Conservation (phyloP, 2,888 invertebrate species). For the Drosophila bunnanda region DNA sequence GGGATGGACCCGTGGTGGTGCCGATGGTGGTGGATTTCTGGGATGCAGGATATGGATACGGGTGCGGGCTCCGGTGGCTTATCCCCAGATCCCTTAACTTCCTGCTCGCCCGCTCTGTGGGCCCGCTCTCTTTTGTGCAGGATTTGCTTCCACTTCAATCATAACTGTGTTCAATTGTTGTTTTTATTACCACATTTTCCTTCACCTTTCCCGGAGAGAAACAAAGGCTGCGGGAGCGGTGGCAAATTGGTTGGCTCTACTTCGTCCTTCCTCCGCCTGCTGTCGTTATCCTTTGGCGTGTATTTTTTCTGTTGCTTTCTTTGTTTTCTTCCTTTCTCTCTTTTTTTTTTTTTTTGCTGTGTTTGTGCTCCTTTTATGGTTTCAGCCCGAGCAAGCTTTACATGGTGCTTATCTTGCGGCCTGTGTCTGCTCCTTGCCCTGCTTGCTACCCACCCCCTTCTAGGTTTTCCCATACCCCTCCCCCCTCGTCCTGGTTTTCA, state of each 20-base stretch:
- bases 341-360: slow-evolving; percentile 10
- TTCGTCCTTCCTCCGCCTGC: slow-evolving; percentile 12
- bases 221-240: slow-evolving; percentile 32
- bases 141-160: slow-evolving; percentile 76
- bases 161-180: slow-evolving; percentile 81
- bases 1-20: slow-evolving; percentile 30
- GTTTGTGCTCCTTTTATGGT: slow-evolving; percentile 54
- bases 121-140: slow-evolving; percentile 19
- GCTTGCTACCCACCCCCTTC: too few species aligned
- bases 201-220: slow-evolving; percentile 61
- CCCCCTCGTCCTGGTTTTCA: slow-evolving; percentile 48
- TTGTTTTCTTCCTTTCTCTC: background rate
- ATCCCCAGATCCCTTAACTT: slow-evolving; percentile 56
- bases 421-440: slow-evolving; percentile 19
- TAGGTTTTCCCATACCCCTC: slow-evolving; percentile 36
- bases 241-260: slow-evolving; percentile 55
- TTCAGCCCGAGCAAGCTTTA: slow-evolving; percentile 60
- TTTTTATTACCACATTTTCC: slow-evolving; percentile 78
- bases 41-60: background rate
- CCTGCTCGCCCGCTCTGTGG: slow-evolving; percentile 16
- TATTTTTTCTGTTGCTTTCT: slow-evolving; percentile 16
- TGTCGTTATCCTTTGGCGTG: slow-evolving; percentile 38
- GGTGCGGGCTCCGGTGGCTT: slow-evolving; percentile 19
- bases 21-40: slow-evolving; percentile 21
- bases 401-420: slow-evolving; percentile 70